Evolutionary conservation across 2,113 vertebrate genomes (phyloP).

Genomic region (Nymphicus hollandicus): DNA sequence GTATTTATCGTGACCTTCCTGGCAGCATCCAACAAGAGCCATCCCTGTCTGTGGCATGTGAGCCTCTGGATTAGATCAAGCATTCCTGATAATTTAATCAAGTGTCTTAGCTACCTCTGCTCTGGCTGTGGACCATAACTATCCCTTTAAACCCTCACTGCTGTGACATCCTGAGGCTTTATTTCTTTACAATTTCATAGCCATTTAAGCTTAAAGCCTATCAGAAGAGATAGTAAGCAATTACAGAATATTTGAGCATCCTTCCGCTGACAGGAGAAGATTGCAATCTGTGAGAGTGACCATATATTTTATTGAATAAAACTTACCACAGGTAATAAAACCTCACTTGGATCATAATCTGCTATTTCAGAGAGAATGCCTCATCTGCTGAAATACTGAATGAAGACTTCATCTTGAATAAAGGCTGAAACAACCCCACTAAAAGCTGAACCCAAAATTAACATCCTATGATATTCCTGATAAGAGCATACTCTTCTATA

Average conservation of each 20-base stretch:
- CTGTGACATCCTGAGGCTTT: neutral
- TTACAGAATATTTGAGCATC: neutral
- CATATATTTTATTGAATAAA: neutral
- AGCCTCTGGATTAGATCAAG: neutral
- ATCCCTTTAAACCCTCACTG: fast-evolving
- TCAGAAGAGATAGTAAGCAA: neutral
- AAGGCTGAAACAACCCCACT: neutral
- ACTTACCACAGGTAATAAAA: neutral
- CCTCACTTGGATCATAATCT: neutral
- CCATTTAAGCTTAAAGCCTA: neutral
- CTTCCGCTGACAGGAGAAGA: neutral
- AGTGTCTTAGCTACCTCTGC: neutral
- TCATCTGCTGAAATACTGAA: neutral
- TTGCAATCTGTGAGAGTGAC: neutral
- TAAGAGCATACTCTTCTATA: neutral
- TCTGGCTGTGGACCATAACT: neutral
- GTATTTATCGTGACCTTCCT: neutral
- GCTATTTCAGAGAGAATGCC: neutral
- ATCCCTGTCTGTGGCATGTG: neutral
- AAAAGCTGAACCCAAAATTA: neutral
- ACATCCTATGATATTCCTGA: neutral
- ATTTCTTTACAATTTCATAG: neutral
- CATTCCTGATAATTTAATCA: neutral
- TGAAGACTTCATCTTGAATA: neutral
- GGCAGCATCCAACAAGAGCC: neutral